Evolutionary conservation across 1,140 invertebrate species (phyloP).

Genomic region (Drosophila athabasca): DNA sequence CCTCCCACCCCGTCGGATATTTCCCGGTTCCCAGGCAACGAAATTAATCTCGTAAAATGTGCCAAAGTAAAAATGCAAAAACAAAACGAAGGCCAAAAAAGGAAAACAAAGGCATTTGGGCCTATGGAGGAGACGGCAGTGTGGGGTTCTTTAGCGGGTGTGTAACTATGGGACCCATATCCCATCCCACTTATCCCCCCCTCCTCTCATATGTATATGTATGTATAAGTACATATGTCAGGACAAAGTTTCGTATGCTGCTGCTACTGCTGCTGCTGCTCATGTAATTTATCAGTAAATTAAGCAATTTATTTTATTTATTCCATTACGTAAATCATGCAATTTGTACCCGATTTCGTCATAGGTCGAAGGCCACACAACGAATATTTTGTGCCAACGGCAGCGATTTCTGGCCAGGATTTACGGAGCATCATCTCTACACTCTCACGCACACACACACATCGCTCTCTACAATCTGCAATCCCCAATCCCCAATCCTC

Average conservation of each 20-base stretch:
- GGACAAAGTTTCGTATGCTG: slow-evolving; percentile 48
- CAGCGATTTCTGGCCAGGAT: slow-evolving; percentile 78
- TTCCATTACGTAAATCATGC: slow-evolving; percentile 83
- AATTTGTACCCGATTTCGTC: slow-evolving; percentile 80
- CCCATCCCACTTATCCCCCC: background rate
- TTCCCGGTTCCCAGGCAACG: slow-evolving; percentile 30
- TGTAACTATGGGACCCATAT: slow-evolving; percentile 36
- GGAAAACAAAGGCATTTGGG: slow-evolving; percentile 9
- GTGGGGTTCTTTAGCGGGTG: background rate
- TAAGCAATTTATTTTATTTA: slow-evolving; percentile 84
- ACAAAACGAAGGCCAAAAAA: slow-evolving; percentile 8
- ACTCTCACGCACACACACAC: background rate
- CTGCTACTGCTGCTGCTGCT: slow-evolving; percentile 64
- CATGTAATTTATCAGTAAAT: slow-evolving; percentile 83
- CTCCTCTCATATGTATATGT: background rate
- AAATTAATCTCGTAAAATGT: slow-evolving; percentile 80
- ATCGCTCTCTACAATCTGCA: background rate
- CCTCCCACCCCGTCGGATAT: slow-evolving; percentile 17
- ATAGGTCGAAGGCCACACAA: slow-evolving; percentile 44
- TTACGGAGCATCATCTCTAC: slow-evolving; percentile 49
- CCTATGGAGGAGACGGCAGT: background rate
- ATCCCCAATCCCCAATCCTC: slow-evolving; percentile 3
- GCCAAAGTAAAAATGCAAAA: slow-evolving; percentile 71
- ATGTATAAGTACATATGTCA: slow-evolving; percentile 30
- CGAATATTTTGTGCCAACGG: slow-evolving; percentile 23